Evolutionary conservation across 2,113 vertebrate genomes (phyloP).

Genomic region (Cephalopterus ornatus): DNA sequence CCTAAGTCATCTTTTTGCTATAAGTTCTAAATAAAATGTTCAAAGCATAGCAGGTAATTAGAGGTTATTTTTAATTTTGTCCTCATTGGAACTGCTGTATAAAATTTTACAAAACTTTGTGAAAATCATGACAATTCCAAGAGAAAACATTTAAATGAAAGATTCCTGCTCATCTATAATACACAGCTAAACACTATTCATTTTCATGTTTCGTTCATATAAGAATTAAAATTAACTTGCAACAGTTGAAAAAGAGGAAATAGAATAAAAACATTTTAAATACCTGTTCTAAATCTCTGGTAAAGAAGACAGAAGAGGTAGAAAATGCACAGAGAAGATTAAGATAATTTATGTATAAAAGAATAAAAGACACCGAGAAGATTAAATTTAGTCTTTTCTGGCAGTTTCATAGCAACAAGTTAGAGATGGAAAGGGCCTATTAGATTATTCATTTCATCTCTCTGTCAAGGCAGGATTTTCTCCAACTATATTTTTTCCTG

Average conservation of each 20-base stretch:
- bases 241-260: not conserved
- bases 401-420: conserved; percentile 50
- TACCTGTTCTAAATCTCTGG: not conserved
- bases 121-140: not conserved
- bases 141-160: not conserved
- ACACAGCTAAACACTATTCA: not conserved
- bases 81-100: not conserved
- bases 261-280: conserved; percentile 32
- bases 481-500: not conserved
- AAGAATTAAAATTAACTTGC: not conserved
- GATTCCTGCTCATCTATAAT: not conserved
- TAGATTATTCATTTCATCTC: conserved; percentile 41
- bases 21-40: not conserved
- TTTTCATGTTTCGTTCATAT: not conserved
- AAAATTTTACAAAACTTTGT: not conserved
- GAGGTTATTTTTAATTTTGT: not conserved
- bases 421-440: conserved; percentile 23
- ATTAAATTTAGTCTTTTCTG: conserved; percentile 49
- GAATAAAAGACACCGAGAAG: conserved; percentile 24
- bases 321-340: not conserved
- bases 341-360: conserved; percentile 25
- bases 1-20: not conserved
- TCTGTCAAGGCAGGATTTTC: conserved; percentile 33
- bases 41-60: not conserved
- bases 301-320: not conserved